phyloP scores from a whole-genome alignment of 2,797 vertebrate species.

The Rhinophrynus dorsalis region DNA sequence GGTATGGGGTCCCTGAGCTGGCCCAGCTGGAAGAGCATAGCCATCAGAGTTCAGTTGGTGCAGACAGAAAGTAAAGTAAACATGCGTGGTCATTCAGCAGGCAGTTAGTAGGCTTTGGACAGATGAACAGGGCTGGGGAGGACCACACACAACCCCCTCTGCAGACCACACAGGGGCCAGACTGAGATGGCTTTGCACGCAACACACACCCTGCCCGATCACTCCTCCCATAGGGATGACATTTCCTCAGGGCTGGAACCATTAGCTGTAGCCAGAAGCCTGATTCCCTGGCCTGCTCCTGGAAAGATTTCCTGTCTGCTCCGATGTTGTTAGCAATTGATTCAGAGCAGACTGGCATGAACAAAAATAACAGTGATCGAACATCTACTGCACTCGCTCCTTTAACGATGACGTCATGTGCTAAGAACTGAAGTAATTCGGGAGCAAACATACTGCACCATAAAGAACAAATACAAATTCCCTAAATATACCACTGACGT shows the following conservation, averaged over 20 bases:
- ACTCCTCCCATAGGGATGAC: slow-evolving; percentile 66
- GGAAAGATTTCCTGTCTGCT: slow-evolving; percentile 24
- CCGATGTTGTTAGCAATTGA: neutral
- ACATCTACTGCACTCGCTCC: too few species aligned
- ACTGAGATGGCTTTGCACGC: slow-evolving; percentile 78
- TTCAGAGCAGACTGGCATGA: neutral
- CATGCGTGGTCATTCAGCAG: slow-evolving; percentile 94
- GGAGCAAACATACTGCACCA: too few species aligned
- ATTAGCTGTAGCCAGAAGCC: slow-evolving; percentile 28
- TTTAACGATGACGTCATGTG: too few species aligned
- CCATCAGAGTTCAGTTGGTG: slow-evolving; percentile 89
- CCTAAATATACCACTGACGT: too few species aligned
- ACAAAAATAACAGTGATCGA: too few species aligned
- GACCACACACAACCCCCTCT: slow-evolving; percentile 78
- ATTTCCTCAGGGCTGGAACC: slow-evolving; percentile 61
- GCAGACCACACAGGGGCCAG: slow-evolving; percentile 80
- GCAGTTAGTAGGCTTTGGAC: slow-evolving; percentile 96
- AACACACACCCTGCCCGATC: slow-evolving; percentile 67
- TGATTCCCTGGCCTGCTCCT: neutral
- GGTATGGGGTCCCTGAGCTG: slow-evolving; percentile 82
- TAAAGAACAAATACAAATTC: too few species aligned
- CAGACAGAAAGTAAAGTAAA: slow-evolving; percentile 99
- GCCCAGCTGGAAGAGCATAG: slow-evolving; percentile 94
- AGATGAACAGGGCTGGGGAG: slow-evolving; percentile 86
- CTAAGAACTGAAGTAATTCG: too few species aligned